phyloP scores from a whole-genome alignment of 2,797 vertebrate genomes.

The Etheostoma perlongum region DNA sequence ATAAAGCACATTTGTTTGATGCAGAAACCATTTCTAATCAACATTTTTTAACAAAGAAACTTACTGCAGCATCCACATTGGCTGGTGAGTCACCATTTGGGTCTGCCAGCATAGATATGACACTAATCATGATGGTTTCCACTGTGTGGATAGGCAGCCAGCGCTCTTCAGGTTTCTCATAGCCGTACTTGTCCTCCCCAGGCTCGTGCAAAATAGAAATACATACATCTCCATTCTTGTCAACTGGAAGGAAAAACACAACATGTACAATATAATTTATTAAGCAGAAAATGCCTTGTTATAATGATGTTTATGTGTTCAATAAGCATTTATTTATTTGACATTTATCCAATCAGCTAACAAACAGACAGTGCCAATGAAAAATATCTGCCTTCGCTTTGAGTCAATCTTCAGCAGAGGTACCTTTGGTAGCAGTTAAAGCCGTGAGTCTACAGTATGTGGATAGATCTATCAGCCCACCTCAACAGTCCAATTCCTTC shows the following conservation, averaged over 20 bases:
- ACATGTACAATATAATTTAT: constrained; percentile 3
- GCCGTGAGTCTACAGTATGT: not conserved
- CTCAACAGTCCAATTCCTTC: not conserved
- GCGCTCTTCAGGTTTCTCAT: constrained; percentile 98
- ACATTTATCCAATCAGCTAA: not conserved
- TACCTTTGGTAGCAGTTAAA: not conserved
- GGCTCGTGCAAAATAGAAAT: constrained; percentile 99
- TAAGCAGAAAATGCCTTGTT: constrained; percentile 2
- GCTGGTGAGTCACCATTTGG: constrained; percentile 99
- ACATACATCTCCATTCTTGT: constrained; percentile 99
- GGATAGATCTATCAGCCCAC: not conserved
- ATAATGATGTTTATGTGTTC: not conserved
- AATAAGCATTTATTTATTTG: not conserved
- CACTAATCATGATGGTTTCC: constrained; percentile 99
- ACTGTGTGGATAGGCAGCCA: constrained; percentile 99
- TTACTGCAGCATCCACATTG: constrained; percentile 98
- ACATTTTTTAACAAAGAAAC: constrained; percentile 47
- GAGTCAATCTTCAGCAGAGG: not conserved
- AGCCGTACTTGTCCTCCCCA: constrained; percentile 99
- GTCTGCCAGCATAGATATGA: constrained; percentile 99
- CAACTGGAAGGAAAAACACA: constrained; percentile 84
- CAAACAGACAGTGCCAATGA: not conserved
- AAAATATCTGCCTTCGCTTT: not conserved
- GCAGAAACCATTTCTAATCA: constrained; percentile 1
- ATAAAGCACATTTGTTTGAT: not conserved